phyloP scores from a whole-genome alignment of 2,113 vertebrate species.

The Mobula birostris region DNA sequence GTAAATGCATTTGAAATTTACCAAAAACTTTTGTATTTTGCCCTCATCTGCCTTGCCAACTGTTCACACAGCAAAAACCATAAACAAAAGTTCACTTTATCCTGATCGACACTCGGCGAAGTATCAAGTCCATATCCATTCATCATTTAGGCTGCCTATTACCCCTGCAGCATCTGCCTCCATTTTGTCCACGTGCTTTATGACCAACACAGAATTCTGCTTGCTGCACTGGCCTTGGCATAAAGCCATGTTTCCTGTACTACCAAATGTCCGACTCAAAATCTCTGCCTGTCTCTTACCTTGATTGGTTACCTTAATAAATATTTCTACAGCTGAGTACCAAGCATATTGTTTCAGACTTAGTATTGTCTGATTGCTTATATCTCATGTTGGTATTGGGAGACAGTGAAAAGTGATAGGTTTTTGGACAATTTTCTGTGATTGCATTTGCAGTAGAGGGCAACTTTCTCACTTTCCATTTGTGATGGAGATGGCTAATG shows the following conservation, averaged over 20 bases:
- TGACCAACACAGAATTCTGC: background rate
- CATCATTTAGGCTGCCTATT: background rate
- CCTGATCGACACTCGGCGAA: background rate
- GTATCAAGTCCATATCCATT: background rate
- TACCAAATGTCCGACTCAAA: background rate
- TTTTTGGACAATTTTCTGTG: background rate
- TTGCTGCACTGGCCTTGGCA: background rate
- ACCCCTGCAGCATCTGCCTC: background rate
- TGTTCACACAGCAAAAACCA: background rate
- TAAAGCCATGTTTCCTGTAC: background rate
- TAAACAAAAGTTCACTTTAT: background rate
- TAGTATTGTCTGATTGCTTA: background rate
- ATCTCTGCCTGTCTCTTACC: background rate
- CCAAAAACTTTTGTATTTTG: background rate
- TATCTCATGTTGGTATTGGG: background rate
- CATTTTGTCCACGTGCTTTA: background rate
- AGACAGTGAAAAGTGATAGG: background rate
- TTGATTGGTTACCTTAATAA: background rate
- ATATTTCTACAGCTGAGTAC: background rate
- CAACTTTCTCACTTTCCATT: too few species aligned
- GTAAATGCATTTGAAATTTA: background rate
- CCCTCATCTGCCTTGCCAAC: background rate
- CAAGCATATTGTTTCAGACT: background rate
- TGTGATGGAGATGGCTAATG: too few species aligned
- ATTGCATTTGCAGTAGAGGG: too few species aligned